Base-by-base conservation (phyloP, 2,888 invertebrate genomes). In the Eurytoma californica region DNA sequence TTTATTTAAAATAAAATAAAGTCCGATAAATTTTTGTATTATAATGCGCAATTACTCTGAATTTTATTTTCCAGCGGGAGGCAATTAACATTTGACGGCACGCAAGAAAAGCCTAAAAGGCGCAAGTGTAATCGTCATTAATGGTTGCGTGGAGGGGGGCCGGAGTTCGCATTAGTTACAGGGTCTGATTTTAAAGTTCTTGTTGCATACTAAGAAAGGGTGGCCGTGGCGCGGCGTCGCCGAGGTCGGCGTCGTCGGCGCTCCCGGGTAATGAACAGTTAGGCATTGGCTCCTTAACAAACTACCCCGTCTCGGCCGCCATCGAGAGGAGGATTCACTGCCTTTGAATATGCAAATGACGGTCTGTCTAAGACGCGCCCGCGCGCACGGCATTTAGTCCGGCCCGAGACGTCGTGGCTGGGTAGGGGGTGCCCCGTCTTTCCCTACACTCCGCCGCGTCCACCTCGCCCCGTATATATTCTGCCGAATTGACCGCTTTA, bases 341-440 rank as follows among this genome's bases (percentile, higher is more conserved):
- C 84, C 84, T 85, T 85, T 86, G 86, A 86, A 87, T 87, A 87
- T 86, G 86, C 86, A 86, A 86, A 86, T 85, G 74, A 83, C 80
- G 81, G 83, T 82, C 84, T 84, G 84, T 84, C 84, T 86, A 84
- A 86, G 85, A 86, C 84, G 82, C 30, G 5, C 9, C 18, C 14
- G 20, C 16, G 24, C 20, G 39, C 65, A 51, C 66, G 63, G 39
- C 12, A 63, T 3, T 63, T 63, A 63, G 47, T 63, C 47, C 47
- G 39, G 47, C 39, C 47, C 47, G 18, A 63, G 39, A 63, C n/a
- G 18, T 3, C 13, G 18, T 39, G 47, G 30, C 61, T 30, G 61
- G 39, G 39, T 2, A 39, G 39, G 39, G 39, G 16, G 5, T n/a
- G n/a, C 47, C 12, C 9, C 39, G 47, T 47, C 63, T 51, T 20